Base-by-base conservation (phyloP, 2,113 vertebrate genomes). In the Chionis minor region DNA sequence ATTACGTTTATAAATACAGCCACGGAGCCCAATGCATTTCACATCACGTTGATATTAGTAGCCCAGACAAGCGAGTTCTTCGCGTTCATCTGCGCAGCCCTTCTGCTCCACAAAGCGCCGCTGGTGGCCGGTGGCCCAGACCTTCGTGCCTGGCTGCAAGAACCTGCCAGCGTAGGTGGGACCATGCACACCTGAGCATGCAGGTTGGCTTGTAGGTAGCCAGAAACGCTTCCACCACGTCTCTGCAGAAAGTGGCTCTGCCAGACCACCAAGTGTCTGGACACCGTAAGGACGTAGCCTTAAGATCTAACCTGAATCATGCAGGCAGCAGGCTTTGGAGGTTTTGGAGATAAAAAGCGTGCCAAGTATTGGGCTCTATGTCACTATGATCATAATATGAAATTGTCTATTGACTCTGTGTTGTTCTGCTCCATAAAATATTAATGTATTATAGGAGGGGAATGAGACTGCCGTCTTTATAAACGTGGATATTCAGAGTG, bases 401-500 rank as follows among this genome's bases (percentile, higher is more conserved):
- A 95, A 92, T 79, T 84, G 59, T 81, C 73, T 94, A 62, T 78
- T 93, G 82, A 81, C 70, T 95, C 71, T 89, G 44, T 87, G 71
- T 79, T 94, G 90, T 91, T 93, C 67, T 94, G 70, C 70, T 81
- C 63, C 72, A 86, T 96, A 90, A 94, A 97, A 93, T 92, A 85
- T 80, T 86, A 78, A 96, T 49, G 75, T 69, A 55, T 89, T 88
- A 10, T 26, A 85, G 80, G 82, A 94, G 69, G 27, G 32, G 38
- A 92, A 59, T 87, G 70, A 94, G 58, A 19, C 86, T 84, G 87
- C 65, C 67, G 61, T 77, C 86, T 81, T 91, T 8, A 4, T 83
- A 65, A 78, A 54, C 65, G 28, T 12, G 47, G 90, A 83, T 61
- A 87, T 85, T 92, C 66, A 88, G 81, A 77, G 23, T 33, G 47